These are phyloP conservation scores for Typhlomys cinereus DNA, from an alignment of 2,113 vertebrate species.

Conservation along the genomic window DNA sequence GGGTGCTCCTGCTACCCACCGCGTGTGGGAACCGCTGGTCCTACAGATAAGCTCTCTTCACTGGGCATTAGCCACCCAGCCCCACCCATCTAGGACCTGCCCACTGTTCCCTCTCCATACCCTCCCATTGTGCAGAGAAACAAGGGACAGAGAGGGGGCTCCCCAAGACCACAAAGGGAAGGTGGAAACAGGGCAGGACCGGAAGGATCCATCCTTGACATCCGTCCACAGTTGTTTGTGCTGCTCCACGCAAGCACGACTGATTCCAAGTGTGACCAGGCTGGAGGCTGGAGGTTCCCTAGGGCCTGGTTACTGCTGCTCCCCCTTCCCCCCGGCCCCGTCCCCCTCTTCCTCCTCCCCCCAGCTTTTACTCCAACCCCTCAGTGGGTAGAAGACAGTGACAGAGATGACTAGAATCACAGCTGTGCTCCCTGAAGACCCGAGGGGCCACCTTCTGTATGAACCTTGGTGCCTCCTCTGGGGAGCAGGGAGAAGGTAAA, in stretches of 20 bases:
- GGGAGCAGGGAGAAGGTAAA: background rate
- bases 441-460: background rate
- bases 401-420: background rate
- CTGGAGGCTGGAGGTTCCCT: background rate
- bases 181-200: too few relatives aligned
- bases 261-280: background rate
- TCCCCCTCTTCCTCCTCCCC: background rate
- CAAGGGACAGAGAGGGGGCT: too few relatives aligned
- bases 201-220: too few relatives aligned
- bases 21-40: background rate
- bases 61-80: too few relatives aligned
- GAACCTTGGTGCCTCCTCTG: background rate
- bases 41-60: rapidly evolving
- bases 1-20: background rate
- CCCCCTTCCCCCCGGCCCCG: too few relatives aligned
- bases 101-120: too few relatives aligned
- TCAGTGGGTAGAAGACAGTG: background rate
- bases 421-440: background rate
- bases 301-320: background rate
- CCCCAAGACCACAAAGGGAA: too few relatives aligned
- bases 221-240: rapidly evolving
- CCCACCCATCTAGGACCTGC: too few relatives aligned
- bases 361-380: background rate
- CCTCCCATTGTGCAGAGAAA: too few relatives aligned
- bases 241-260: background rate